Conservation (phyloP, 2,797 vertebrate genomes). For the Leptodactylus fallax region DNA sequence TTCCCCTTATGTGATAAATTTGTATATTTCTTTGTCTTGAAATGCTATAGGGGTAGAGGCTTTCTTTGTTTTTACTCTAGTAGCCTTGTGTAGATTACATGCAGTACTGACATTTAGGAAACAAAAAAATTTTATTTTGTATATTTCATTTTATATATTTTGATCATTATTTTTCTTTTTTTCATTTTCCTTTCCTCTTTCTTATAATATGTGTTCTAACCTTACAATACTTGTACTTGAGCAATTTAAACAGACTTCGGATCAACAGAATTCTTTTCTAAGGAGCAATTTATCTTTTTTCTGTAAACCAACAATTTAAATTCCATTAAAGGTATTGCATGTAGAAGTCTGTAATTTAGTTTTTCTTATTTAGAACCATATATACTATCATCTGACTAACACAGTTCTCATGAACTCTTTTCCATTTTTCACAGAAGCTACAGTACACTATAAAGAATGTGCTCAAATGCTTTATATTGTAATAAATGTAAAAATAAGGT, state of each 20-base stretch:
- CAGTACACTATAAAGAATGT: not conserved
- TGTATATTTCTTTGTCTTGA: not conserved
- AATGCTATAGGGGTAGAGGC: not conserved
- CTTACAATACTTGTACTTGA: not conserved
- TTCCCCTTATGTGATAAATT: no score
- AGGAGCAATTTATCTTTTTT: conserved; percentile 6
- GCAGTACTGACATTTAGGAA: not conserved
- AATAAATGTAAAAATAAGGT: not conserved
- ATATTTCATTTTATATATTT: not conserved
- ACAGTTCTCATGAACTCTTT: not conserved
- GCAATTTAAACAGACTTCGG: not conserved
- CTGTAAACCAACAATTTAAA: conserved; percentile 22
- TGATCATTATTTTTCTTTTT: not conserved
- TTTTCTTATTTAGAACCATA: not conserved
- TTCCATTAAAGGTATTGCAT: conserved; percentile 1
- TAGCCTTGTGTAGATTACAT: not conserved
- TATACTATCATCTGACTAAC: not conserved
- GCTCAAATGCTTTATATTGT: not conserved
- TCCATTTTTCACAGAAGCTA: not conserved
- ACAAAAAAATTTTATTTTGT: not conserved
- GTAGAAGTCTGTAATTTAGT: not conserved
- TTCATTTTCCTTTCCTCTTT: not conserved
- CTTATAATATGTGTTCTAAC: not conserved
- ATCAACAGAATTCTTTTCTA: not conserved
- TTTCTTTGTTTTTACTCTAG: not conserved